Evolutionary conservation across 2,888 invertebrate species (phyloP).

Genomic region (Ectemnius lituratus): DNA sequence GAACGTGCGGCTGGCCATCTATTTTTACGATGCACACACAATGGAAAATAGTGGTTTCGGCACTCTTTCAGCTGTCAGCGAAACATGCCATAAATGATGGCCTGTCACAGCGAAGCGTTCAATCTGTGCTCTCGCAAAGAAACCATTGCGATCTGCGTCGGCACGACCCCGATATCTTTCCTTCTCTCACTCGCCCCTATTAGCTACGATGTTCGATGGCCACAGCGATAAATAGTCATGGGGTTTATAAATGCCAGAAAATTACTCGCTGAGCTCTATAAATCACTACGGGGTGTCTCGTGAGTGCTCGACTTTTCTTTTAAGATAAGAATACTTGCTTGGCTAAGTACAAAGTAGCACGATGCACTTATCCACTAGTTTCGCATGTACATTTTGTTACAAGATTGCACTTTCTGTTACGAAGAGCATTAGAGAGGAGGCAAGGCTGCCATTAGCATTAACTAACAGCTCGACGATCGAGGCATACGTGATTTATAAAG

Average conservation of each 20-base stretch:
- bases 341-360: too few species aligned
- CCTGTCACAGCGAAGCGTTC: constrained; percentile 3
- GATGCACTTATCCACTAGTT: too few species aligned
- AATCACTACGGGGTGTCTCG: background rate
- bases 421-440: too few species aligned
- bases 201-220: background rate
- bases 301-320: too few species aligned
- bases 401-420: too few species aligned
- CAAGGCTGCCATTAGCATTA: too few species aligned
- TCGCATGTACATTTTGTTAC: too few species aligned
- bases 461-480: too few species aligned
- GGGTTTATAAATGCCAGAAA: background rate
- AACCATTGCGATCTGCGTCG: background rate
- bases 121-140: constrained; percentile 2
- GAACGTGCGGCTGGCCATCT: background rate
- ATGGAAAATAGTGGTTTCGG: constrained; percentile 9
- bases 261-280: background rate
- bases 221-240: background rate
- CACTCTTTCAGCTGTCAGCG: constrained; percentile 7
- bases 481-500: too few species aligned
- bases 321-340: too few species aligned
- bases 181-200: background rate
- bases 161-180: background rate
- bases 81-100: background rate
- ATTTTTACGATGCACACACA: background rate